Conservation (phyloP, 2,888 invertebrate species). For the Andrena praecox region DNA sequence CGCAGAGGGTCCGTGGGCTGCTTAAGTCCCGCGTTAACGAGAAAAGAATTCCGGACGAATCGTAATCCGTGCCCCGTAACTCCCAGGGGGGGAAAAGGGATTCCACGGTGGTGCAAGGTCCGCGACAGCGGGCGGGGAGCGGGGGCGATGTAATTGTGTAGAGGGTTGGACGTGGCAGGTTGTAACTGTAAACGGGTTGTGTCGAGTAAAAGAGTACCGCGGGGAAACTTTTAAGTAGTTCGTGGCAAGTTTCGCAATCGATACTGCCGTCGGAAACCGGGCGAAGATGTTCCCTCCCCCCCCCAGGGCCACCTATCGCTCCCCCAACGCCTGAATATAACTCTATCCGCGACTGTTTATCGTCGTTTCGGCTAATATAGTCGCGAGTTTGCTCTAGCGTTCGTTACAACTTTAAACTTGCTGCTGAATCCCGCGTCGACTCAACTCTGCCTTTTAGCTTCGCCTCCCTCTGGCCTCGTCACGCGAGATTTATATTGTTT, state of each 20-base stretch:
- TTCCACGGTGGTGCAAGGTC: slow-evolving; percentile 11
- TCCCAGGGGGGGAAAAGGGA: neutral
- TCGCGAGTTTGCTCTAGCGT: slow-evolving; percentile 10
- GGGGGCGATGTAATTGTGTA: slow-evolving; percentile 34
- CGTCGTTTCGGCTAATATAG: slow-evolving; percentile 44
- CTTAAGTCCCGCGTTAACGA: slow-evolving; percentile 34
- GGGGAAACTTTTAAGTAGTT: slow-evolving; percentile 62
- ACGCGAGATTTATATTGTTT: neutral
- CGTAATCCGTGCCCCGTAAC: slow-evolving; percentile 27
- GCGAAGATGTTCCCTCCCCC: slow-evolving; percentile 32
- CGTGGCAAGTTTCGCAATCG: slow-evolving; percentile 57
- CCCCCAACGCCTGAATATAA: slow-evolving; percentile 26
- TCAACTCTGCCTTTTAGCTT: neutral
- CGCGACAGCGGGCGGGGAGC: neutral
- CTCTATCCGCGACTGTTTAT: slow-evolving; percentile 55
- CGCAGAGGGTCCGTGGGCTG: slow-evolving; percentile 1
- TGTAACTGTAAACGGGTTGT: slow-evolving; percentile 42
- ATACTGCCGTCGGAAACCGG: slow-evolving; percentile 45
- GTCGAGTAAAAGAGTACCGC: slow-evolving; percentile 49
- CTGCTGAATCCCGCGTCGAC: neutral
- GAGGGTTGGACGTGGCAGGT: slow-evolving; percentile 18
- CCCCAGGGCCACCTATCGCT: neutral
- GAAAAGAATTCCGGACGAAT: slow-evolving; percentile 40
- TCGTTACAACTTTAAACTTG: slow-evolving; percentile 1
- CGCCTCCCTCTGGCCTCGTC: neutral